These are phyloP conservation scores for Columba janthina DNA, from an alignment of 2,113 vertebrate genomes.

Conservation along the genomic window DNA sequence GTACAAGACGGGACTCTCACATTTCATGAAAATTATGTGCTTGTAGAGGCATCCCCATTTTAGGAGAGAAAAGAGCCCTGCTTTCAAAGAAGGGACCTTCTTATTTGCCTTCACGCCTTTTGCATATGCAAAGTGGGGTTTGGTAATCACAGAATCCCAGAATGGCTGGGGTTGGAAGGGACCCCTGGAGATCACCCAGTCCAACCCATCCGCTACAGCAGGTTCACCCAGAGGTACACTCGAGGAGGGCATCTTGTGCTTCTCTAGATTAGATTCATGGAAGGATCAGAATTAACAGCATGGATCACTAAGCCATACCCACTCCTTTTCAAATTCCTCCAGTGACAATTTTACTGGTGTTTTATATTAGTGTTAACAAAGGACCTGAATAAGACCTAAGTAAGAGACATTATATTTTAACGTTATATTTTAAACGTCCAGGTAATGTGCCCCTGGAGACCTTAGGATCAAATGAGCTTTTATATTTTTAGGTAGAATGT, in stretches of 20 bases:
- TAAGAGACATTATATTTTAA: constrained; percentile 75
- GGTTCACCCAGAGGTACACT: not conserved
- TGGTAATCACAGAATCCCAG: not conserved
- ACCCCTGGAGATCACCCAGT: too few relatives aligned
- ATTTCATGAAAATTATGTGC: not conserved
- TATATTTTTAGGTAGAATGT: constrained; percentile 82
- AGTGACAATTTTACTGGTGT: constrained; percentile 62
- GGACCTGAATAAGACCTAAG: constrained; percentile 54
- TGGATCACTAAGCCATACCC: not conserved
- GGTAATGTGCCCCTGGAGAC: constrained; percentile 75
- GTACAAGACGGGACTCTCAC: not conserved
- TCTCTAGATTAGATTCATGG: not conserved
- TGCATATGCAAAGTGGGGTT: not conserved
- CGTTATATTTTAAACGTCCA: constrained; percentile 65
- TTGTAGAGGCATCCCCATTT: not conserved
- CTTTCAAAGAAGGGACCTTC: not conserved
- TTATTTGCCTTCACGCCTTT: not conserved
- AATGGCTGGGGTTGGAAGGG: too few relatives aligned
- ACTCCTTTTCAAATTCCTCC: constrained; percentile 61
- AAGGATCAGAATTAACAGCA: not conserved
- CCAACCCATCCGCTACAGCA: too few relatives aligned
- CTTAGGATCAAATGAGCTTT: constrained; percentile 81
- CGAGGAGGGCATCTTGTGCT: not conserved
- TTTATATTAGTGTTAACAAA: constrained; percentile 68
- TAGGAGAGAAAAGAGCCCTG: not conserved